These are phyloP conservation scores for Netelia melanura DNA, from an alignment of 2,888 invertebrate genomes.

Conservation along the genomic window DNA sequence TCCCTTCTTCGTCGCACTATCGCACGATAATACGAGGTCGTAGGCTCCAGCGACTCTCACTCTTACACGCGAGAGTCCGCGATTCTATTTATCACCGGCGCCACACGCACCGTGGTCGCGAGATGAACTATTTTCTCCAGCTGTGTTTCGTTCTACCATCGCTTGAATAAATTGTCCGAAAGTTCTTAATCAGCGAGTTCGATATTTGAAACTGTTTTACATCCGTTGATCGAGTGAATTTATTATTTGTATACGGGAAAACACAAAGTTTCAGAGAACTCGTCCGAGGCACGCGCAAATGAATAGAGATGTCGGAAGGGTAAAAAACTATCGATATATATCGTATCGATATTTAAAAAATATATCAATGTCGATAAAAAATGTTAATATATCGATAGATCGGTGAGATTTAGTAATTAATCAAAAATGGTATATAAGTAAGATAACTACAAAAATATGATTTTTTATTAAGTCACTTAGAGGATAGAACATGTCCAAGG, in stretches of 20 bases:
- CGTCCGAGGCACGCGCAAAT: slow-evolving; percentile 4
- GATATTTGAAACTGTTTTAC: neutral
- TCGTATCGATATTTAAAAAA: too few species aligned
- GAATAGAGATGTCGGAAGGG: neutral
- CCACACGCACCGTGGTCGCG: slow-evolving; percentile 57
- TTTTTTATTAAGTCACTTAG: too few species aligned
- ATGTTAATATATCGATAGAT: too few species aligned
- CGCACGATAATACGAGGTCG: slow-evolving; percentile 1
- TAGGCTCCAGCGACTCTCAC: slow-evolving; percentile 52
- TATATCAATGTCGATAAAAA: too few species aligned
- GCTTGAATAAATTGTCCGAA: neutral
- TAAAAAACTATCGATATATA: too few species aligned
- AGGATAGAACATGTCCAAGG: too few species aligned
- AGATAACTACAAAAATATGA: too few species aligned
- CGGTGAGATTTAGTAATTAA: too few species aligned
- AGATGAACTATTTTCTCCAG: slow-evolving; percentile 2
- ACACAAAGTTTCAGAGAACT: slow-evolving; percentile 1
- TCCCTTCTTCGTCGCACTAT: neutral
- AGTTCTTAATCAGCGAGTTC: neutral
- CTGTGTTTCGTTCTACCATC: neutral
- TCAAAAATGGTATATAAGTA: too few species aligned
- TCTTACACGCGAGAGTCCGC: slow-evolving; percentile 9
- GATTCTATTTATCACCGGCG: slow-evolving; percentile 53
- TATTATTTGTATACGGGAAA: slow-evolving; percentile 29
- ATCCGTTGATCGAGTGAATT: slow-evolving; percentile 4